Percentiles rank a stretch among this genome's conserved stretches.
Evolutionary conservation across 2,888 invertebrate genomes (phyloP).

Genomic region (Eupsilia transversa): DNA sequence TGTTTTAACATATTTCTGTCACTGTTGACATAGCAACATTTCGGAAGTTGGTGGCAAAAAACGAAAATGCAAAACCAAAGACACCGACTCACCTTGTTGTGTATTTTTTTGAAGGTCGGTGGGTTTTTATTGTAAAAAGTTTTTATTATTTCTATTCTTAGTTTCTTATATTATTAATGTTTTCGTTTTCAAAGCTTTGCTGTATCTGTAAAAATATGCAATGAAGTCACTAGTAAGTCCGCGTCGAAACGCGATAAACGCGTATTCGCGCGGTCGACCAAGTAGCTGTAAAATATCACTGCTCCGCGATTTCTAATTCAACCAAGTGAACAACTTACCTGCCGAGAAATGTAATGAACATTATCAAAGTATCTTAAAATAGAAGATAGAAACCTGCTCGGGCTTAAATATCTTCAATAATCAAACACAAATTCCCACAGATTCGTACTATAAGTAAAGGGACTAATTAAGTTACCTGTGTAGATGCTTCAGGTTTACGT

Average conservation of each 20-base stretch:
- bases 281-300: neutral
- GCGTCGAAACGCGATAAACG: too few relatives aligned
- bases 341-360: neutral
- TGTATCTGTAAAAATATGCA: neutral
- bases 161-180: neutral
- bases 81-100: too few relatives aligned
- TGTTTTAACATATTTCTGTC: too few relatives aligned
- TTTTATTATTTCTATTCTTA: too few relatives aligned
- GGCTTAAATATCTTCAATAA: constrained; percentile 11
- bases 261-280: too few relatives aligned
- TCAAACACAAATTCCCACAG: constrained; percentile 31
- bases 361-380: neutral
- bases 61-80: too few relatives aligned
- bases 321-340: neutral
- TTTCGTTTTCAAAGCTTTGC: neutral
- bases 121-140: too few relatives aligned
- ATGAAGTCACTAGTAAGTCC: too few relatives aligned
- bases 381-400: neutral
- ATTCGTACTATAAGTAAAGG: constrained; percentile 17
- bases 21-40: too few relatives aligned
- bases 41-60: too few relatives aligned
- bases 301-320: neutral
- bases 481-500: constrained; percentile 43
- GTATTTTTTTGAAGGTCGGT: too few relatives aligned
- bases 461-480: constrained; percentile 55